Evolutionary conservation across 2,797 vertebrate genomes (phyloP), one percentile per base, ranked within the genome.

Genomic region (Cygnus olor): DNA sequence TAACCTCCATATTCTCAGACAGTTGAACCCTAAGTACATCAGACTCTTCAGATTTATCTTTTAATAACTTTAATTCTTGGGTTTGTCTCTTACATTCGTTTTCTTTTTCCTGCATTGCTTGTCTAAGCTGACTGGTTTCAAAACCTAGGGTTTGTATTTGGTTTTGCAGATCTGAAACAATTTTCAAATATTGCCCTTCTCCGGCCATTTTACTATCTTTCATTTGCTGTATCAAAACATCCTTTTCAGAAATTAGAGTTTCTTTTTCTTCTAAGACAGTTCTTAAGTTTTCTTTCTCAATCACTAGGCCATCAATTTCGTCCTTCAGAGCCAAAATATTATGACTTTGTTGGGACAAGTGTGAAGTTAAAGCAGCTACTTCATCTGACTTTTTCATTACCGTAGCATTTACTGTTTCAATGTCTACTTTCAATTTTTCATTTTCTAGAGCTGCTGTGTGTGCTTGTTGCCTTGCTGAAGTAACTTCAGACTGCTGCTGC

Each of bases 141-240:
- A 68, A 85, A 54, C 57, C 85, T 32, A 98, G 80, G 61, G 60
- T 66, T 58, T 98, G 97, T 40, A 97, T 74, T 77, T 98, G 97
- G 53, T 73, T 94, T 84, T 95, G 98, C n/a, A 98, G 95, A 87
- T 97, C 95, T 19, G 97, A 96, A 91, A 98, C 97, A 2, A 95
- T 92, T 65, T 97, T 95, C 86, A 97, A 58, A 10, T 98, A 97
- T 17, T 98, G 97, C 38, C 92, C 97, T 90, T 98, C 97, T 45
- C 92, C 97, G 91, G 94, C 95, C 54, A 89, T 45, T 79, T 88
- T 97, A 53, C 86, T 97, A 12, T 95, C 95, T 74, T 96, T 97
- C n/a, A 98, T 97, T 78, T 98, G 97, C 83, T 98, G 98, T 91
- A 98, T 95, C 80, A 98, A 88, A 56, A 71, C 64, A 51, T 98